phyloP scores from a whole-genome alignment of 1,140 invertebrate species.

The Hyposmocoma kahamanoa region DNA sequence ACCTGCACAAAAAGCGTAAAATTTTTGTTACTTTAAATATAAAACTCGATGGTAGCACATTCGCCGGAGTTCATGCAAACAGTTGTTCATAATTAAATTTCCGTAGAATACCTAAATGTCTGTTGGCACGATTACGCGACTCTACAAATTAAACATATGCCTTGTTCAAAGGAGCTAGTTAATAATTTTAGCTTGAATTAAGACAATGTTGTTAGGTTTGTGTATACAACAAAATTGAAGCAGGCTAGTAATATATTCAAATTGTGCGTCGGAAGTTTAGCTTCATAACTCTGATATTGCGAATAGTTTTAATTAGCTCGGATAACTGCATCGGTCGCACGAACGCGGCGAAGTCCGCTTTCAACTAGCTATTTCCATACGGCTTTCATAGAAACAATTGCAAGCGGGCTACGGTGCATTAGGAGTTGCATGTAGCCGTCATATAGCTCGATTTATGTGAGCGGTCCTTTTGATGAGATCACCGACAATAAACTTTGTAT shows the following conservation, averaged over 20 bases:
- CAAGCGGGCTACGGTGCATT: slow-evolving; percentile 33
- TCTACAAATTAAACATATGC: slow-evolving; percentile 1
- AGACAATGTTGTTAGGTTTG: too few species aligned
- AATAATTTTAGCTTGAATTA: too few species aligned
- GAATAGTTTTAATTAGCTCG: slow-evolving; percentile 17
- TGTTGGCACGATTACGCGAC: slow-evolving; percentile 19
- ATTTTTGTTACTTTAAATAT: too few species aligned
- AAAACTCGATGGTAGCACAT: too few species aligned
- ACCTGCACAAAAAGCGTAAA: slow-evolving; percentile 59
- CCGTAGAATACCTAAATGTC: too few species aligned
- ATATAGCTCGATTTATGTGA: slow-evolving; percentile 53
- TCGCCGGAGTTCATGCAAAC: too few species aligned
- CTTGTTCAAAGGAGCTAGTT: neutral
- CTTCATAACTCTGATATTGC: too few species aligned
- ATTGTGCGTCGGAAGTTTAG: too few species aligned
- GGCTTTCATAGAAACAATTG: slow-evolving; percentile 56
- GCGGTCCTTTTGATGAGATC: slow-evolving; percentile 70
- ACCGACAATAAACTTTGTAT: slow-evolving; percentile 60
- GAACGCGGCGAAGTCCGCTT: slow-evolving; percentile 13
- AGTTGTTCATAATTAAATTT: too few species aligned
- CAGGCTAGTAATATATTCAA: too few species aligned
- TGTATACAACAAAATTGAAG: too few species aligned
- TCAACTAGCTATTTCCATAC: slow-evolving; percentile 59
- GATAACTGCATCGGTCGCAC: slow-evolving; percentile 16
- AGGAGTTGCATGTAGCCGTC: slow-evolving; percentile 50